Percentiles rank a stretch among this genome's conserved stretches.
These are phyloP conservation scores for Koerneria pararmatus DNA, from an alignment of 2,888 invertebrate species.

Conservation along the genomic window DNA sequence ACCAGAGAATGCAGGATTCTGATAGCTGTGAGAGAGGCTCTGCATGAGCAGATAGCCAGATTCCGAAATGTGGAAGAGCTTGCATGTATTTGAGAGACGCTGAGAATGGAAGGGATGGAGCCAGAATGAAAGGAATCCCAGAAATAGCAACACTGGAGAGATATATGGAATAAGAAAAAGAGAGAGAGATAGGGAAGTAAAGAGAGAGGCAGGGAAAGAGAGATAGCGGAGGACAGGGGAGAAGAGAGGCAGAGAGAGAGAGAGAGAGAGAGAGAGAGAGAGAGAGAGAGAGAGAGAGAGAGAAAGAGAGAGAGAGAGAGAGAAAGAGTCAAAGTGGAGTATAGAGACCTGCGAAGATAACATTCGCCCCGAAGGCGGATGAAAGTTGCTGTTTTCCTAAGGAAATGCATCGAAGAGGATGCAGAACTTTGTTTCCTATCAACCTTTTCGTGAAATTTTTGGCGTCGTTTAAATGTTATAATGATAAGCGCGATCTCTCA, in stretches of 20 bases:
- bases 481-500: too few relatives aligned
- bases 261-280: constrained; percentile 24
- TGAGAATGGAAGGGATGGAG: not conserved
- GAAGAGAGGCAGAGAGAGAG: constrained; percentile 17
- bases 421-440: too few relatives aligned
- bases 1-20: too few relatives aligned
- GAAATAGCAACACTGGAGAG: not conserved
- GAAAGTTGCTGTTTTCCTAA: too few relatives aligned
- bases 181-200: not conserved
- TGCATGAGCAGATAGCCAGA: too few relatives aligned
- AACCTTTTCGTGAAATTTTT: too few relatives aligned
- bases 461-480: too few relatives aligned
- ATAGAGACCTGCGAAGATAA: too few relatives aligned
- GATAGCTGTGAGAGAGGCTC: too few relatives aligned
- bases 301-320: constrained; percentile 10
- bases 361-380: too few relatives aligned
- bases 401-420: too few relatives aligned
- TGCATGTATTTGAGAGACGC: not conserved
- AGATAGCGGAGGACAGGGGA: not conserved
- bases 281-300: not conserved
- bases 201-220: not conserved
- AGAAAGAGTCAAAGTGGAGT: constrained; percentile 9
- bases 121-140: not conserved
- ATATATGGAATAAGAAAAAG: not conserved
- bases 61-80: too few relatives aligned